These are phyloP conservation scores for Stenodema calcarata DNA, from an alignment of 2,888 invertebrate species.

Conservation along the genomic window DNA sequence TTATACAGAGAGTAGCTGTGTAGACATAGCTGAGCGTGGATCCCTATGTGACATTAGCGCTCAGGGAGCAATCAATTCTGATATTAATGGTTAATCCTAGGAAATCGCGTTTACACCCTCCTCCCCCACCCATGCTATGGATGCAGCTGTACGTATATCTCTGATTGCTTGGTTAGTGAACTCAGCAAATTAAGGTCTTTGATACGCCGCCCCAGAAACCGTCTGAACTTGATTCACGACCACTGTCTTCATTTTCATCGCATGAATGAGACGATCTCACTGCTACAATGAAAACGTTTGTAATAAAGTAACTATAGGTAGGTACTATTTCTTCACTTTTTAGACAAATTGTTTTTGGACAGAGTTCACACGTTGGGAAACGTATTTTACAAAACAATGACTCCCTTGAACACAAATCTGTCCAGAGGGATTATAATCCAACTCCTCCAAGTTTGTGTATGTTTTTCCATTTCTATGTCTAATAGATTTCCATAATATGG, in stretches of 20 bases:
- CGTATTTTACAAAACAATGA: too few species aligned
- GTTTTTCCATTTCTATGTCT: too few species aligned
- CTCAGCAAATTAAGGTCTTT: constrained; percentile 20
- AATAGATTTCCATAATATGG: too few species aligned
- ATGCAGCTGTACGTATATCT: neutral
- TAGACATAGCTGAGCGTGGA: neutral
- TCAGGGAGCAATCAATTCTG: constrained; percentile 34
- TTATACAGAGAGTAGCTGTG: constrained; percentile 7
- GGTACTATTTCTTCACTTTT: neutral
- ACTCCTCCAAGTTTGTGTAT: too few species aligned
- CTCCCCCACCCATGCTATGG: neutral
- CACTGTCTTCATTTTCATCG: neutral
- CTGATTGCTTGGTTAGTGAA: neutral
- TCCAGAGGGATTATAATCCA: too few species aligned
- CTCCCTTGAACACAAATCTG: too few species aligned
- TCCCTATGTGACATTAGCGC: constrained; percentile 15
- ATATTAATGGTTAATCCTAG: constrained; percentile 40
- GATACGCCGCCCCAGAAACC: neutral
- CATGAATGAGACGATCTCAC: neutral
- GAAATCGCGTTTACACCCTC: constrained; percentile 1
- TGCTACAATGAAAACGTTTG: too few species aligned
- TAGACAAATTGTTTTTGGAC: too few species aligned
- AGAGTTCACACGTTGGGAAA: too few species aligned
- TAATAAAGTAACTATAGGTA: too few species aligned
- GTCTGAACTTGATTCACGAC: neutral